Conservation (phyloP, 2,113 vertebrate genomes). For the Carassius carassius region DNA sequence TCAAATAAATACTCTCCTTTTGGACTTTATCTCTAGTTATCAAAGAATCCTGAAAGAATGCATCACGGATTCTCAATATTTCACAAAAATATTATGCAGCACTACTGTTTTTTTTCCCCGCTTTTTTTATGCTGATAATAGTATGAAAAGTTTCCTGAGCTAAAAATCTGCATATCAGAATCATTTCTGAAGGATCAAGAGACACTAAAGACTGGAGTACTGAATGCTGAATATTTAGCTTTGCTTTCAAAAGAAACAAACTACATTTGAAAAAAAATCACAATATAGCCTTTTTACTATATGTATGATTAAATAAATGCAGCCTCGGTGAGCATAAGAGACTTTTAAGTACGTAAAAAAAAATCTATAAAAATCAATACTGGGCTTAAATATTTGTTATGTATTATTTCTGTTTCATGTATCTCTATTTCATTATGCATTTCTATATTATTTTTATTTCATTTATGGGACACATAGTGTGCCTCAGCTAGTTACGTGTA, state of each 20-base stretch:
- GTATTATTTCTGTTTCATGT: background rate
- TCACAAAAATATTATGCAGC: too few species aligned
- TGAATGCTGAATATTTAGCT: background rate
- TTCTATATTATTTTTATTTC: background rate
- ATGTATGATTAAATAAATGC: background rate
- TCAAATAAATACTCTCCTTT: background rate
- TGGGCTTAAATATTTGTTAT: background rate
- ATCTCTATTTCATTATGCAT: too few species aligned
- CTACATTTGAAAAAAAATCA: background rate
- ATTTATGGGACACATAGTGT: slow-evolving; percentile 1
- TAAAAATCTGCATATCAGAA: background rate
- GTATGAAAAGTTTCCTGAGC: background rate
- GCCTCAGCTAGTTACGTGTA: slow-evolving; percentile 49
- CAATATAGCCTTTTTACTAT: background rate
- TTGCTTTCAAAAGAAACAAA: too few species aligned
- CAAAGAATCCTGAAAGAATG: background rate
- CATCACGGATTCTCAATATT: too few species aligned
- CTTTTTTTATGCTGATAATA: background rate
- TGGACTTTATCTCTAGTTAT: background rate
- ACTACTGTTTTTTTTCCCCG: background rate
- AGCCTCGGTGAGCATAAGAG: background rate
- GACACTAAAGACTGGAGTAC: background rate
- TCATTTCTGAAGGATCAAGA: background rate
- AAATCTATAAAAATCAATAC: too few species aligned
- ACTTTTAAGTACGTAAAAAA: background rate